Evolutionary conservation across 2,113 vertebrate genomes (phyloP).

Genomic region (Coregonus clupeaformis): DNA sequence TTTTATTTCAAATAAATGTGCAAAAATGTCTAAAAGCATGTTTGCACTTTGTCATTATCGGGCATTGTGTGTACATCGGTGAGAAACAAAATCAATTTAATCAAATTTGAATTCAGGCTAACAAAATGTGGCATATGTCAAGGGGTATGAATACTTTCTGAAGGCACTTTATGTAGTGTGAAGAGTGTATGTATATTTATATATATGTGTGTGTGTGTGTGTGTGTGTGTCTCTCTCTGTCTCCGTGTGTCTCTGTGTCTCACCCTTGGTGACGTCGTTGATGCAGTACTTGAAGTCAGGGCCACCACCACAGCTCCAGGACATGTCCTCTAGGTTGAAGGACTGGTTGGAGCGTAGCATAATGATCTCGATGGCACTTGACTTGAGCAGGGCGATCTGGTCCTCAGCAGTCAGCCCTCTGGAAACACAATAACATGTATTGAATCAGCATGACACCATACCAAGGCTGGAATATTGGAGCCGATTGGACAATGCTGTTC

Average conservation of each 20-base stretch:
- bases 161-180: no score
- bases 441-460: background rate
- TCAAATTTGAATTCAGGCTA: no score
- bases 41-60: no score
- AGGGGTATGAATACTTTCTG: no score
- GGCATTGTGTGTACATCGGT: no score
- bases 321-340: constrained; percentile 93
- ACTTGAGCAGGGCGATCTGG: constrained; percentile 95
- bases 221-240: constrained; percentile 11
- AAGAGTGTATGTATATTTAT: background rate
- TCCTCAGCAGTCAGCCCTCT: constrained; percentile 91
- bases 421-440: constrained; percentile 22
- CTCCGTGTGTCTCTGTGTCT: constrained; percentile 18
- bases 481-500: no score
- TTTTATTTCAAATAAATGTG: no score
- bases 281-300: constrained; percentile 88
- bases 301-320: constrained; percentile 91
- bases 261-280: constrained; percentile 89
- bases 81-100: no score
- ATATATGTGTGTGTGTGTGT: constrained; percentile 21
- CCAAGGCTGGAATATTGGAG: no score
- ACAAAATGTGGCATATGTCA: no score
- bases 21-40: no score
- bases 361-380: constrained; percentile 96
- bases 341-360: constrained; percentile 98